Base-by-base conservation (phyloP, 2,888 invertebrate species). In the Drosophila lutescens region DNA sequence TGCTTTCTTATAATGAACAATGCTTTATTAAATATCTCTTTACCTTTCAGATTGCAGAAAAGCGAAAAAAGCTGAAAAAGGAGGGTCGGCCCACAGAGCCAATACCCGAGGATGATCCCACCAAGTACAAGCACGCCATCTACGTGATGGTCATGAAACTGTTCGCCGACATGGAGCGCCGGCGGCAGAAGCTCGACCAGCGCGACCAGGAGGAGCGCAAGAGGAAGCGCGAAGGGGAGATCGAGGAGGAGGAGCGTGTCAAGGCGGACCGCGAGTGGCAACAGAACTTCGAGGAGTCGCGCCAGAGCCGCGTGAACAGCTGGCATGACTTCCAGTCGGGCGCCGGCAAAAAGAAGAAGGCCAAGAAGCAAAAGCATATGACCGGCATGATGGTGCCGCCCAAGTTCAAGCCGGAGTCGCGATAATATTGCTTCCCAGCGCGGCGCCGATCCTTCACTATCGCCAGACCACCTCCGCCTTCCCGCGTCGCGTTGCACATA, bases 61-160 rank as follows among this genome's bases (percentile, higher is more conserved):
- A 99, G 91, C 95, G 96, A 80, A 98, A 98, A 92, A 98, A 98
- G 91, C 93, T 96, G 59, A 98, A 96, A 93, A 98, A 98, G 91
- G 98, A 98, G 74, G 97, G 97, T 46, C 96, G 96, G 91, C 92
- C 93, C 0, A 91, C 93, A 46, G 94, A 95, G 76, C 94, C 95
- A 12, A 96, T 98, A 71, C 98, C 98, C 87, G 97, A 97, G 92
- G 97, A 97, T 92, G 96, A 97, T 89, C 96, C 96, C 17, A 94
- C 93, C 54, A 96, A 96, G 90, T 97, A 96, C 91, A 97, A 96
- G 93, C 98, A 98, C 93, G 96, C 99, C 4, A 95, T 99, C 55
- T 98, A 98, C 93, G 98, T 99, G n/a, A 96, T 99, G 95, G 99
- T 98, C 12, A 99, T 98, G 97, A 99, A 99, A 93, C 94, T 98